Percentiles rank a stretch among this genome's conserved stretches.
Evolutionary conservation across 64 coral and sea anemone species (phyloP).

Genomic region (Exaiptasia diaphana): DNA sequence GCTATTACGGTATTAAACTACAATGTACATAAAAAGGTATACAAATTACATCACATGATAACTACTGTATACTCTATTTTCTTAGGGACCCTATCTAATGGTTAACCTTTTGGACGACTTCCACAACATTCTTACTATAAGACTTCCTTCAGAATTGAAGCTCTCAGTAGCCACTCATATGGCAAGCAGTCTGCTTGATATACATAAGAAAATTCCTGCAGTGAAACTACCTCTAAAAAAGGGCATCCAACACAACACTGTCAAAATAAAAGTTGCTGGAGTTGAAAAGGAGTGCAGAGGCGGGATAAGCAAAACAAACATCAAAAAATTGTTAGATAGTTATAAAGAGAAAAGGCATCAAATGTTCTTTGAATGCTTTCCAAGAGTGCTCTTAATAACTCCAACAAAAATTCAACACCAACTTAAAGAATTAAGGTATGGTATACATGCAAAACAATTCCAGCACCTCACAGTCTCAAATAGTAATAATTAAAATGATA

Average conservation of each 20-base stretch:
- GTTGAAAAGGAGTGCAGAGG: neutral
- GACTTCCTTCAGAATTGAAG: constrained; percentile 22
- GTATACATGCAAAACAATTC: too few species aligned
- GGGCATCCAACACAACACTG: constrained; percentile 7
- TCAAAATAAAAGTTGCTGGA: neutral
- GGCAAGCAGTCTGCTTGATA: constrained; percentile 42
- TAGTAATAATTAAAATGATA: too few species aligned
- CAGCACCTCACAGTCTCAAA: too few species aligned
- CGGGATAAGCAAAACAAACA: neutral
- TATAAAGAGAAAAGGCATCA: neutral
- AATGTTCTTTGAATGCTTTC: neutral
- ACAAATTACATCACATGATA: too few species aligned
- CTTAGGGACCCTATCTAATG: constrained; percentile 22
- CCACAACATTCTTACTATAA: constrained; percentile 48
- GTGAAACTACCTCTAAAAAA: neutral
- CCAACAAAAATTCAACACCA: constrained; percentile 6
- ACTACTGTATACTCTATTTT: too few species aligned
- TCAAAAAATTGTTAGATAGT: neutral
- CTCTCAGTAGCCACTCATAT: constrained; percentile 43
- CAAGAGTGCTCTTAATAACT: neutral
- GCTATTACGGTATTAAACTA: constrained; percentile 19
- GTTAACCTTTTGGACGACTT: constrained; percentile 52
- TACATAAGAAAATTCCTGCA: constrained; percentile 34
- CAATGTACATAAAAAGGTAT: too few species aligned
- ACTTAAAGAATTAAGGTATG: constrained; percentile 14